Conservation (phyloP, 2,113 vertebrate genomes). For the Odobenus rosmarus region DNA sequence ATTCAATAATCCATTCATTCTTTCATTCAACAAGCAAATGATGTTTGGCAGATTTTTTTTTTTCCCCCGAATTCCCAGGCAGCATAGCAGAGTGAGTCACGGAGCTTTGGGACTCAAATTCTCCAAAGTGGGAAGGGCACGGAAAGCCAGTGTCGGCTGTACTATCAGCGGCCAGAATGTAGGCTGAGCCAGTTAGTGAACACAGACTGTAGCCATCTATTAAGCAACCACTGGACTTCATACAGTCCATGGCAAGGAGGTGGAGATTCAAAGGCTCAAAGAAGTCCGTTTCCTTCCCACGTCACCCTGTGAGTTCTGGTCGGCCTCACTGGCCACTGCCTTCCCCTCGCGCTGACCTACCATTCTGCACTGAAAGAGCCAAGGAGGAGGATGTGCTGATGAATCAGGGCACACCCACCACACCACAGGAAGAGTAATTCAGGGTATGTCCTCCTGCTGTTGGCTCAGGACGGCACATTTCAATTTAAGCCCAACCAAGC, state of each 20-base stretch:
- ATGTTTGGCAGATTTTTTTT: slow-evolving; percentile 31
- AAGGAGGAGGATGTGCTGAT: not conserved
- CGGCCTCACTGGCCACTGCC: not conserved
- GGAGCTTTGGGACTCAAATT: slow-evolving; percentile 41
- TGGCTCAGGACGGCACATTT: not conserved
- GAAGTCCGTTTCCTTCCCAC: not conserved
- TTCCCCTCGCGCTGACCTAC: not conserved
- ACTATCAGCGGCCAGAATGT: not conserved
- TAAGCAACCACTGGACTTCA: not conserved
- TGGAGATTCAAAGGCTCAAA: not conserved
- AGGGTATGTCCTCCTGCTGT: not conserved
- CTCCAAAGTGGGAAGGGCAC: not conserved
- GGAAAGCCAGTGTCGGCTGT: not conserved
- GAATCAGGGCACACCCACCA: not conserved
- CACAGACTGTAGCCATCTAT: not conserved
- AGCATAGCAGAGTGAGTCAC: slow-evolving; percentile 49
- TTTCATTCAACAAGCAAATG: slow-evolving; percentile 60
- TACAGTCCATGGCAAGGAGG: not conserved
- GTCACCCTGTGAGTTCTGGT: not conserved
- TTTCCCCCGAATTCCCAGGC: not conserved
- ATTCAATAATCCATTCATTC: slow-evolving; percentile 63
- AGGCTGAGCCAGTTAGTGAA: not conserved
- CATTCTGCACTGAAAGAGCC: not conserved
- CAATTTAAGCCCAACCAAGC: not conserved
- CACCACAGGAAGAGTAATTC: not conserved